Conservation (phyloP, 2,113 vertebrate genomes). For the Hippoglossus stenolepis region DNA sequence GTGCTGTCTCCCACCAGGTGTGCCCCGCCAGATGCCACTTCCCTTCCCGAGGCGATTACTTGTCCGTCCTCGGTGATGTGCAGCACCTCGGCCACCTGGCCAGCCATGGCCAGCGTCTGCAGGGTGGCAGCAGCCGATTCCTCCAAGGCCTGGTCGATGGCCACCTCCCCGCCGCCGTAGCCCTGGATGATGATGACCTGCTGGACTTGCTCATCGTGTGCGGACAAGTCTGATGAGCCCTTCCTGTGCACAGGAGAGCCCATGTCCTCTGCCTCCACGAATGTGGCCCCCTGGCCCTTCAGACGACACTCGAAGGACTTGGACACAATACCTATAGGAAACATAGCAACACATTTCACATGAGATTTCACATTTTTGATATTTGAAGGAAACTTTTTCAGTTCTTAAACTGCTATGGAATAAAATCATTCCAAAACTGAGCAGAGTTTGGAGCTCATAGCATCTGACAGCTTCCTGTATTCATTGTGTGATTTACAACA, state of each 20-base stretch:
- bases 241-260: conserved; percentile 74
- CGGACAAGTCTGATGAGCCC: conserved; percentile 44
- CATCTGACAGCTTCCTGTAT: too few relatives aligned
- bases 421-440: not conserved
- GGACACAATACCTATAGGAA: conserved; percentile 91
- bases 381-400: not conserved
- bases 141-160: conserved; percentile 90
- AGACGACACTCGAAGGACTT: conserved; percentile 98
- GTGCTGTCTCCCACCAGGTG: conserved; percentile 84
- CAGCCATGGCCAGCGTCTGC: conserved; percentile 95
- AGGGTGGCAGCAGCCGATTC: conserved; percentile 94
- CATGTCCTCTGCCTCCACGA: conserved; percentile 87
- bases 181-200: conserved; percentile 99
- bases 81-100: conserved; percentile 93
- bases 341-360: conserved; percentile 31
- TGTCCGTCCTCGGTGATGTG: conserved; percentile 96
- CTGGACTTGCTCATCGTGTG: conserved; percentile 85
- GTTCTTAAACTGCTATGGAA: not conserved
- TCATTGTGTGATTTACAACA: too few relatives aligned
- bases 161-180: conserved; percentile 85
- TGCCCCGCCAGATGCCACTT: conserved; percentile 74
- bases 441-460: not conserved
- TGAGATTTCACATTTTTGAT: not conserved
- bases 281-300: conserved; percentile 95
- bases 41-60: conserved; percentile 86